Percentiles rank a stretch among this genome's conserved stretches.
phyloP scores from a whole-genome alignment of 2,888 invertebrate genomes.

The Atrina japonica region DNA sequence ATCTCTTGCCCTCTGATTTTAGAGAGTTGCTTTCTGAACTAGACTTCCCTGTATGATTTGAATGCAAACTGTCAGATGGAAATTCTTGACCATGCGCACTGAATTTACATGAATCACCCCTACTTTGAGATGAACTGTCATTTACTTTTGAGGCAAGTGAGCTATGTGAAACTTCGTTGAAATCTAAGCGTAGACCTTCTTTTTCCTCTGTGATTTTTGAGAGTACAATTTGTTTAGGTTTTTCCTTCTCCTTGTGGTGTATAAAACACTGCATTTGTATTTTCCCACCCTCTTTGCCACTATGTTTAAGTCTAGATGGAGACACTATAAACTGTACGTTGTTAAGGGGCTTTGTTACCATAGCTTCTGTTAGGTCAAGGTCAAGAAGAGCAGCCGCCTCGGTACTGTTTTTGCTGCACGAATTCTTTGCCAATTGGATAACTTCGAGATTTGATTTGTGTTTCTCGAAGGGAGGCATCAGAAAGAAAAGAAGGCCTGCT shows the following conservation, averaged over 20 bases:
- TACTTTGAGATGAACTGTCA: conserved; percentile 23
- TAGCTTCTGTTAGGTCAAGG: conserved; percentile 71
- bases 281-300: conserved; percentile 62
- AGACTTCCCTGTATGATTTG: conserved; percentile 68
- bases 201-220: conserved; percentile 75
- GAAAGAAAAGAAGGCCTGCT: conserved; percentile 73
- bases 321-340: conserved; percentile 70
- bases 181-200: conserved; percentile 65
- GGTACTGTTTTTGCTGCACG: conserved; percentile 68
- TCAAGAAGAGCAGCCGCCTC: conserved; percentile 75
- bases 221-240: conserved; percentile 70
- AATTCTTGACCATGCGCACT: conserved; percentile 42
- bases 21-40: conserved; percentile 60
- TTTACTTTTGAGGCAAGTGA: conserved; percentile 36
- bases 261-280: conserved; percentile 73
- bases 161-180: conserved; percentile 62
- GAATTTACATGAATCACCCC: conserved; percentile 17
- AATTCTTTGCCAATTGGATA: conserved; percentile 72
- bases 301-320: conserved; percentile 64
- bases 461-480: conserved; percentile 73
- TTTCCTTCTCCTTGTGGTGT: conserved; percentile 70
- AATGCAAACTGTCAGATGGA: conserved; percentile 68
- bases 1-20: conserved; percentile 59
- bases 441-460: conserved; percentile 76
- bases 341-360: conserved; percentile 67